phyloP scores from a whole-genome alignment of 2,888 invertebrate genomes.

The Amorpha juglandis region DNA sequence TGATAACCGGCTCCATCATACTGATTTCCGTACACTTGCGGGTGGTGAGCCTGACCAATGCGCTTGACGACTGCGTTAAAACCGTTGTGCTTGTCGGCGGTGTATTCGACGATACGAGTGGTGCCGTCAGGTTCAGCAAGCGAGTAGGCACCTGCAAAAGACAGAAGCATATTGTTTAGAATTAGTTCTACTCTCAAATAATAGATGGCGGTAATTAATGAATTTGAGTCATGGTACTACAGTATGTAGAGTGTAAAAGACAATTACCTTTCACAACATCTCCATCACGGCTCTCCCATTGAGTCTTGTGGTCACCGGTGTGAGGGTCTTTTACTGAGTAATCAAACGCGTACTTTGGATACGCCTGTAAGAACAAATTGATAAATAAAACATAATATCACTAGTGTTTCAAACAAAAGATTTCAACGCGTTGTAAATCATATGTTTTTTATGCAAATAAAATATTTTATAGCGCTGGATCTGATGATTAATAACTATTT shows the following conservation, averaged over 20 bases:
- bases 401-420: conserved; percentile 47
- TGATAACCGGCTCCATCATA: conserved; percentile 60
- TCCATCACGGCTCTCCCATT: conserved; percentile 85
- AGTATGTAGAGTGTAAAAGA: too few species aligned
- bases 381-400: background rate
- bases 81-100: conserved; percentile 78
- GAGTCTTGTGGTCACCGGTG: conserved; percentile 85
- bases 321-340: conserved; percentile 86
- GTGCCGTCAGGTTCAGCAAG: conserved; percentile 80
- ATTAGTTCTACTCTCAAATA: background rate
- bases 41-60: conserved; percentile 76
- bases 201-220: conserved; percentile 31
- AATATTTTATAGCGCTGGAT: too few species aligned
- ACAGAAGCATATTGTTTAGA: conserved; percentile 19
- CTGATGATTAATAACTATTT: background rate
- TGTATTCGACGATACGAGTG: conserved; percentile 80
- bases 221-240: background rate
- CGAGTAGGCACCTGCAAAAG: conserved; percentile 74
- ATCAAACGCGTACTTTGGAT: conserved; percentile 85
- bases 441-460: background rate
- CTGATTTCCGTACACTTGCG: conserved; percentile 66
- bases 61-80: conserved; percentile 82
- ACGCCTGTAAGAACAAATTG: conserved; percentile 66
- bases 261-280: conserved; percentile 83
- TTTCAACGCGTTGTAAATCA: conserved; percentile 50